Percentiles rank a stretch among this genome's conserved stretches.
These are phyloP conservation scores for Thaleichthys pacificus DNA, from an alignment of 2,797 vertebrate species.

Conservation along the genomic window DNA sequence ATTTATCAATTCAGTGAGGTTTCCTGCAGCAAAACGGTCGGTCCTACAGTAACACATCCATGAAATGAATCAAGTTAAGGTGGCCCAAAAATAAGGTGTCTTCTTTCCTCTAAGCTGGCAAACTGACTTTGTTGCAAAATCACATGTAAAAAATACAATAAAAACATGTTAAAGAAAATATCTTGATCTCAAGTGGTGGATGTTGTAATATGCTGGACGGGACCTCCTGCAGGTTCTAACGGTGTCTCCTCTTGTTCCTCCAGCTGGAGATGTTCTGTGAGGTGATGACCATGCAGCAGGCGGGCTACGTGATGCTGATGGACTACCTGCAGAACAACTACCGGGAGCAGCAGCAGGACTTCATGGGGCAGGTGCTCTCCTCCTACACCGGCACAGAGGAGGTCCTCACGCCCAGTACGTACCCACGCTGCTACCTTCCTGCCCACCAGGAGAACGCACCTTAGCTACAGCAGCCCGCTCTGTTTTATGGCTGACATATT, in stretches of 20 bases:
- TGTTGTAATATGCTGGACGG: not conserved
- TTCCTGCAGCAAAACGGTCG: no score
- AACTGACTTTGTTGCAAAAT: no score
- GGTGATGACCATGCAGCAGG: slow-evolving; percentile 96
- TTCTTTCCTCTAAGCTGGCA: no score
- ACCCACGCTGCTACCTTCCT: not conserved
- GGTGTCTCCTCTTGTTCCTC: slow-evolving; percentile 3
- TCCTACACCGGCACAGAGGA: slow-evolving; percentile 94
- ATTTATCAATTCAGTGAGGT: no score
- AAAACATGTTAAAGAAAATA: no score
- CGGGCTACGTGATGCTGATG: slow-evolving; percentile 96
- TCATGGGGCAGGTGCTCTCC: slow-evolving; percentile 92
- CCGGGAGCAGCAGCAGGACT: slow-evolving; percentile 87
- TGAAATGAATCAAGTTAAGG: no score
- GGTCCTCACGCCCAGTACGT: slow-evolving; percentile 86
- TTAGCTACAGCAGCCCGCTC: not conserved
- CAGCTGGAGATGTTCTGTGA: slow-evolving; percentile 93
- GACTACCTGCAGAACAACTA: slow-evolving; percentile 97
- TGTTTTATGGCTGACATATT: not conserved
- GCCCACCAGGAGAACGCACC: not conserved
- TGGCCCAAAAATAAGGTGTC: no score
- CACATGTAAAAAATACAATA: no score
- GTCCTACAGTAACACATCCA: no score
- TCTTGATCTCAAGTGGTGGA: not conserved
- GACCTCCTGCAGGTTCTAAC: not conserved